These are phyloP conservation scores for Urocynchramus pylzowi DNA, from an alignment of 2,113 vertebrate species.

Conservation along the genomic window DNA sequence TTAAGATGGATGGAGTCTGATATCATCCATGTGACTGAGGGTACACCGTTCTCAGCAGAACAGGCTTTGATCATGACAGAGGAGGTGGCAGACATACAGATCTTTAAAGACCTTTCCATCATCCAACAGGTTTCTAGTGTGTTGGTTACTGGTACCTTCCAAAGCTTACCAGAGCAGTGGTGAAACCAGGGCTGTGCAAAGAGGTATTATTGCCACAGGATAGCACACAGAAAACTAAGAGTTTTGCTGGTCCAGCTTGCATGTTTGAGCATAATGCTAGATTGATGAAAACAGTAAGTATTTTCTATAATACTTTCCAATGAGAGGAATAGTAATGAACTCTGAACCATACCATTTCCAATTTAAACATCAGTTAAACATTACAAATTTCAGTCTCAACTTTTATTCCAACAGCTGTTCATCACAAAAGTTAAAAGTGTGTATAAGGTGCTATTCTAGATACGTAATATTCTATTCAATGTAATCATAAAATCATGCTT, in stretches of 20 bases:
- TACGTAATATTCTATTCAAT: background rate
- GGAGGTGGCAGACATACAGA: background rate
- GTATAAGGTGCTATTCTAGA: background rate
- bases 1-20: background rate
- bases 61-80: background rate
- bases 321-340: background rate
- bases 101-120: background rate
- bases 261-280: background rate
- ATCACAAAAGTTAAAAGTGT: background rate
- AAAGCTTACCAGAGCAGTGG: background rate
- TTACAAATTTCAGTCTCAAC: background rate
- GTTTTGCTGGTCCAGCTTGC: background rate
- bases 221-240: background rate
- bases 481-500: background rate
- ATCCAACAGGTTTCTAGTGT: background rate
- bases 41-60: background rate
- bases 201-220: background rate
- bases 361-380: background rate
- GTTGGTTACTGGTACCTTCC: background rate
- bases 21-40: background rate
- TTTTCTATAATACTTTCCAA: background rate
- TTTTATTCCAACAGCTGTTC: background rate
- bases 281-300: background rate
- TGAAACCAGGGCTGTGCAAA: background rate
- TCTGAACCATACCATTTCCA: background rate